Base-by-base conservation (phyloP, 2,113 vertebrate genomes). In the Esox niger region DNA sequence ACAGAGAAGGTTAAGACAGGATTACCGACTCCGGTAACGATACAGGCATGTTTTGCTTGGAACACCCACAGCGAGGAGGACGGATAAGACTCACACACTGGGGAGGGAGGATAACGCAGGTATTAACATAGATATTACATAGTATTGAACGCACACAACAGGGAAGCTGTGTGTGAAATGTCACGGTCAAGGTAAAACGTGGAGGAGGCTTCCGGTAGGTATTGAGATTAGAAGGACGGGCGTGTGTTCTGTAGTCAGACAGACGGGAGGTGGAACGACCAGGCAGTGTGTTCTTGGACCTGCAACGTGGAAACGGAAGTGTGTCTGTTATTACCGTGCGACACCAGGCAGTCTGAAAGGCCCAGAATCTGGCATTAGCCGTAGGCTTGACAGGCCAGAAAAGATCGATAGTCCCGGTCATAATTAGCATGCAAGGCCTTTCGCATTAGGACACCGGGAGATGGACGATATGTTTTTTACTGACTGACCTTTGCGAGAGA, bases 121-220 rank as follows among this genome's bases (percentile, higher is more conserved):
- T 52, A 52, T 52, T 58, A 62, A 73, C 73, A 83, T 83, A 86
- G 76, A 43, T 43, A 17, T 43, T 43, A 43, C 17, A 43, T 4
- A 10, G 17, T 43, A 43, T 43, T 15, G 80, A 71, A 64, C 52
- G 64, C 73, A 52, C 71, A 25, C 73, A 20, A 27, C 75, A 74
- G 76, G 78, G 83, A 82, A 55, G 66, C 69, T 23, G 49, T 70
- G 73, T 82, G 81, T 73, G 82, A 87, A 87, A 89, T 86, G 84
- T 87, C 88, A 89, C 32, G 74, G 76, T 80, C 67, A 10, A 75
- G 80, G 88, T 82, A 85, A 88, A 87, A 88, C 81, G 80, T 79
- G 85, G 85, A 87, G 85, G 80, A 87, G 82, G 79, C 77, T 84
- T 82, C 75, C 76, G 63, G 70, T 77, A 49, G 77, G 70, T 73